Conservation (phyloP, 2,888 invertebrate species). For the Cabera pusaria region DNA sequence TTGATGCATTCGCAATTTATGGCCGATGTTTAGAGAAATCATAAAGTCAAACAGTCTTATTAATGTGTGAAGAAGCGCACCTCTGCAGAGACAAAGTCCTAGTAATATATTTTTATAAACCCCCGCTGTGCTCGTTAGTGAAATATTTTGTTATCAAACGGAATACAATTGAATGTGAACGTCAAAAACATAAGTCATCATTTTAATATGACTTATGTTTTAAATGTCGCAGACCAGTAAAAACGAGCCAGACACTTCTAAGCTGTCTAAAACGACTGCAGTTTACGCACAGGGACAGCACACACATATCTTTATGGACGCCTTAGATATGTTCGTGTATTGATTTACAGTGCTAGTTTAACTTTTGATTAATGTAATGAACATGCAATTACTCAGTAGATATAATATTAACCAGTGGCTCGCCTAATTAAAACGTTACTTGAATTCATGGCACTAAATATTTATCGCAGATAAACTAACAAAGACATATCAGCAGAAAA, state of each 20-base stretch:
- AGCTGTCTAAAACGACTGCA: too few species aligned
- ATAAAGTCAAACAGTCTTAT: conserved; percentile 77
- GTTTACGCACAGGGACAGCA: too few species aligned
- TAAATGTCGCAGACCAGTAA: conserved; percentile 36
- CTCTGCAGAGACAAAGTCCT: conserved; percentile 55
- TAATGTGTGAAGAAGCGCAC: conserved; percentile 81
- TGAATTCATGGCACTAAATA: too few species aligned
- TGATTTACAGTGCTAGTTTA: too few species aligned
- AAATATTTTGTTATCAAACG: conserved; percentile 63
- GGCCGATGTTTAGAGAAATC: conserved; percentile 63
- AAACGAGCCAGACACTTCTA: conserved; percentile 44
- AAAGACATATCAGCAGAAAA: too few species aligned
- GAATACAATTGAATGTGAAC: conserved; percentile 81
- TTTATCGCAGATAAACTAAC: too few species aligned
- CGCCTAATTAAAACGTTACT: too few species aligned
- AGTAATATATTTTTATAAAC: conserved; percentile 73
- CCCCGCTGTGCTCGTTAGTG: conserved; percentile 68
- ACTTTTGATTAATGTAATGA: too few species aligned
- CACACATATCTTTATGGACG: too few species aligned
- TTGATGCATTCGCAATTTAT: conserved; percentile 80
- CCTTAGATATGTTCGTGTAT: too few species aligned
- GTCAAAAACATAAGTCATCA: conserved; percentile 73
- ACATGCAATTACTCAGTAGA: too few species aligned
- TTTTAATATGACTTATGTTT: conserved; percentile 58
- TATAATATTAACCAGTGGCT: too few species aligned